Base-by-base conservation (phyloP, 2,888 invertebrate genomes). In the Seira musarum region DNA sequence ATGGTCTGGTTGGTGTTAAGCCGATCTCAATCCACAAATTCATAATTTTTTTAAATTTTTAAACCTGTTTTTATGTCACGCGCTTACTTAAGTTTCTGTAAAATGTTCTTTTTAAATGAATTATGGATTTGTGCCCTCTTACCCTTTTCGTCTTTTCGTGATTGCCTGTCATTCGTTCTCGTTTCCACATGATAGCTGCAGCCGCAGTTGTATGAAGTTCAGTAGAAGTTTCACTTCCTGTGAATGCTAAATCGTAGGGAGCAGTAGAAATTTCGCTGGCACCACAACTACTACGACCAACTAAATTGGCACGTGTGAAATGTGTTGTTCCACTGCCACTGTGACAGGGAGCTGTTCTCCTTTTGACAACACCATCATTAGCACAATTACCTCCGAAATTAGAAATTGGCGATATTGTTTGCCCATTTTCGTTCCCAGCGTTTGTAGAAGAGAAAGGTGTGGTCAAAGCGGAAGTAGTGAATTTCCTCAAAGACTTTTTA, bases 131-230 rank as follows among this genome's bases (percentile, higher is more conserved):
- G 10, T 25, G 30, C 30, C 1, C 10, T 53, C 85, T 83, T 85
- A 85, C 85, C 83, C 85, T 80, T 76, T 85, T 85, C 17, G 83
- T 82, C 77, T 82, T 82, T 73, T 83, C 84, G 60, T 82, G 83
- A 81, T 60, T 73, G 15, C 72, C 79, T 67, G 72, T 84, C 83
- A 85, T 83, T 83, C 74, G 80, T 71, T 83, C 83, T 46, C 82
- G 81, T 71, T 85, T 85, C 84, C 84, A 85, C 84, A 85, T 83
- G 82, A 84, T 82, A 71, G 84, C 82, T 49, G 85, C 82, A 70
- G 83, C 84, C 73, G 82, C 82, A 82, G 81, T 76, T 30, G 30
- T 2, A 30, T 8, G 2, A 30, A 30, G 30, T 30, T 30, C 30
- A 30, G 30, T 30, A 8, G 30, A 8, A 30, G 30, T 30, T 30